A percentile compares a stretch with the other conserved stretches of the same genome.
These are phyloP conservation scores for Galagoides demidoff DNA, from an alignment of 2,797 vertebrate species.

Conservation along the genomic window DNA sequence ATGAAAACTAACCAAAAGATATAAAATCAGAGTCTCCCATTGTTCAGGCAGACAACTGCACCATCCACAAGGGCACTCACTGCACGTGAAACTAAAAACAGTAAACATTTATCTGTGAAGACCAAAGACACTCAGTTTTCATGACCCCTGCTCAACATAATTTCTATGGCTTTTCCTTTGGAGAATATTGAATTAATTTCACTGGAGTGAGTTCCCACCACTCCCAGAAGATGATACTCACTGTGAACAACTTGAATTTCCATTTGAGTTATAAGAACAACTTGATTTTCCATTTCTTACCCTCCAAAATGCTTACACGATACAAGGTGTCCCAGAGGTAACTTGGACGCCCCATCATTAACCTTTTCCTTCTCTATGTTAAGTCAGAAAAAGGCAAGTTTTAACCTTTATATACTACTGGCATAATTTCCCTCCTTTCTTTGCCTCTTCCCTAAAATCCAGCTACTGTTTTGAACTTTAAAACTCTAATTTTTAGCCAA, in stretches of 20 bases:
- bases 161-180: conserved; percentile 44
- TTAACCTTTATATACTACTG: no score
- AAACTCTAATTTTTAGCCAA: conserved; percentile 5
- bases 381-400: conserved; percentile 15
- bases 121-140: conserved; percentile 12
- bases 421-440: not conserved
- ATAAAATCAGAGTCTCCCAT: not conserved
- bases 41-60: not conserved
- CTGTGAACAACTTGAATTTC: conserved; percentile 24
- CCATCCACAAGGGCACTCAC: not conserved
- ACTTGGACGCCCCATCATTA: not conserved
- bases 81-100: not conserved
- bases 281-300: conserved; percentile 49
- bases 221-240: not conserved
- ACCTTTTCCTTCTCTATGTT: not conserved
- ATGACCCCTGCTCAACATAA: not conserved
- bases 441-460: not conserved
- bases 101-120: not conserved
- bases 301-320: conserved; percentile 23
- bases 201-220: not conserved
- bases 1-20: not conserved
- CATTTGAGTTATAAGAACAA: not conserved
- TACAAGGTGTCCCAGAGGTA: not conserved
- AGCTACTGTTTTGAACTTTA: not conserved
- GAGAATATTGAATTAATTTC: conserved; percentile 47